Conservation (phyloP, 1,140 invertebrate species). For the Neodiprion virginianus region DNA sequence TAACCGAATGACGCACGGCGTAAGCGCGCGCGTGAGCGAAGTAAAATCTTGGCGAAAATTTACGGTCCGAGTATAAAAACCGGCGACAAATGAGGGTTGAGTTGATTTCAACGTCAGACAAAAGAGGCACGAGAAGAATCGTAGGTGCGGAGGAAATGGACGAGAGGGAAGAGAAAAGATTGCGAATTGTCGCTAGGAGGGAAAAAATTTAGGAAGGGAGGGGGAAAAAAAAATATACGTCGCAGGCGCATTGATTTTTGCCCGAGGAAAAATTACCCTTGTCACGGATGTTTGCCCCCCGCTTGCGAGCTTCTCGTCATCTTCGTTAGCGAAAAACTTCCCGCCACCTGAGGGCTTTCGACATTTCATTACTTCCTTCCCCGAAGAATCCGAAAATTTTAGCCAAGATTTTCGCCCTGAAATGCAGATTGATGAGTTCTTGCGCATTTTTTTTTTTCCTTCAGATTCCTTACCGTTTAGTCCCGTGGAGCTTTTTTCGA, state of each 20-base stretch:
- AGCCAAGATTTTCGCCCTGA: too few relatives aligned
- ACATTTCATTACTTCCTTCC: too few relatives aligned
- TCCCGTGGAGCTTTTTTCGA: not conserved
- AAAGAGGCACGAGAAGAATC: not conserved
- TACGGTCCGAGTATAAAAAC: not conserved
- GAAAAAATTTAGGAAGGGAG: too few relatives aligned
- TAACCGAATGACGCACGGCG: not conserved
- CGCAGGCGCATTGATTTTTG: too few relatives aligned
- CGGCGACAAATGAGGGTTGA: not conserved
- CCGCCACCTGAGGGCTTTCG: too few relatives aligned
- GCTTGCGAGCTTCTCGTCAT: too few relatives aligned
- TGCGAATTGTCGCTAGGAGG: not conserved
- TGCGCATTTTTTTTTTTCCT: not conserved
- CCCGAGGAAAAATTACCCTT: too few relatives aligned
- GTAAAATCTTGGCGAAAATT: not conserved
- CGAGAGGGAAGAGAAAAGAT: slow-evolving; percentile 8
- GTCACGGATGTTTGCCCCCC: too few relatives aligned
- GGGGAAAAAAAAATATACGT: not conserved
- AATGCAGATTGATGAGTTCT: too few relatives aligned
- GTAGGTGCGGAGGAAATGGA: not conserved
- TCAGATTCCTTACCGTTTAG: not conserved
- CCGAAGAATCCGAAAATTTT: too few relatives aligned
- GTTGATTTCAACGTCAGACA: not conserved
- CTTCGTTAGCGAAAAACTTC: too few relatives aligned
- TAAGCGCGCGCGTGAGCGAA: too few relatives aligned